Evolutionary conservation across 2,113 vertebrate genomes (phyloP), one percentile per base, ranked within the genome.

Genomic region (Dolichotis patagonum): DNA sequence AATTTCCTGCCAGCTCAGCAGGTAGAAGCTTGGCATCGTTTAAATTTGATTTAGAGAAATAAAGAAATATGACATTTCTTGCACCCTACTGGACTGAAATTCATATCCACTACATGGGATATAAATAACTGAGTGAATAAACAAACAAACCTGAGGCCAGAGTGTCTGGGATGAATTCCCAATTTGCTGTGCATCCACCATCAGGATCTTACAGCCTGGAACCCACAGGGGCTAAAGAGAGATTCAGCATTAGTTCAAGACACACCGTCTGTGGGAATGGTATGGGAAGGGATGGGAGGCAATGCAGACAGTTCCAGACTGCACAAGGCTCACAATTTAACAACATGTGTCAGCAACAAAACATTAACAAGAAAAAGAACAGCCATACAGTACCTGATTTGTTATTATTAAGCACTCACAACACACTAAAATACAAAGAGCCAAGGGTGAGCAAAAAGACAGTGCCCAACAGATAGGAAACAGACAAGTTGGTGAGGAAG

Each of bases 21-120:
- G 69, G 91, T 85, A 43, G 75, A 84, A 95, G 92, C 62, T 26
- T 90, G 58, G 90, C 58, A 88, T 75, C 11, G 12, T 89, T 93
- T 85, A 89, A 95, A 97, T 94, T 92, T 60, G 81, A 97, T 92
- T 95, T 96, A 93, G 43, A 94, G 60, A 96, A 94, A 93, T 78
- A 93, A 95, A 94, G 85, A 94, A 96, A 96, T 88, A 86, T 82
- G 94, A 94, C 94, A 91, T 85, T 86, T 67, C 80, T 92, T 77
- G 63, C 58, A 82, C 77, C 67, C 67, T 93, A 81, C 65, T 26
- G 26, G 69, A 46, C 95, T 97, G 81, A 91, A 97, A 96, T 83
- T 91, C 92, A 95, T 87, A 81, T 62, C 82, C 3, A 22, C 69
- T 58, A 95, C 38, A 20, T 82, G 80, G 81, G 84, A 89, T 85